Conservation (phyloP, 2,888 invertebrate genomes). For the Acleris literana region DNA sequence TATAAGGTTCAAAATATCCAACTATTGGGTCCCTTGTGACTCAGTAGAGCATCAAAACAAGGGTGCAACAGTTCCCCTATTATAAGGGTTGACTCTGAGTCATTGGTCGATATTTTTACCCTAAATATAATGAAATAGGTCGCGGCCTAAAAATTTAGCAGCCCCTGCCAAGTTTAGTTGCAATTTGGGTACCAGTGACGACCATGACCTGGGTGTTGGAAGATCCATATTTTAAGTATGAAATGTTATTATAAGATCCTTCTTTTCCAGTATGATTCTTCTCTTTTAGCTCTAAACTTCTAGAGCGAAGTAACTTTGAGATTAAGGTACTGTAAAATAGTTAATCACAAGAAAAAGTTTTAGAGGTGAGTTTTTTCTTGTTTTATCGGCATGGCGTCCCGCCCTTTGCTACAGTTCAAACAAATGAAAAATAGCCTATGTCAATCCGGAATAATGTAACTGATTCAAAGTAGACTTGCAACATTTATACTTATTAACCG, state of each 20-base stretch:
- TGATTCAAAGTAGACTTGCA: too few species aligned
- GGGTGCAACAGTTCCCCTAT: constrained; percentile 60
- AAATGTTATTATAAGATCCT: not conserved
- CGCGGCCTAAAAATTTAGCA: constrained; percentile 37
- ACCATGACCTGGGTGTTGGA: constrained; percentile 31
- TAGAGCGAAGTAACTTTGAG: too few species aligned
- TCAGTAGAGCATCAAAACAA: constrained; percentile 57
- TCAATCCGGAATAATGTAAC: too few species aligned
- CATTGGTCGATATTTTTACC: constrained; percentile 67
- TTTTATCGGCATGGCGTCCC: too few species aligned
- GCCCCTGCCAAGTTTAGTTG: not conserved
- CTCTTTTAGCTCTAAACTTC: too few species aligned
- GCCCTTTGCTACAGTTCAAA: too few species aligned
- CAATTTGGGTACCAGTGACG: constrained; percentile 28
- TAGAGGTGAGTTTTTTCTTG: too few species aligned
- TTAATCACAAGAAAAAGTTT: too few species aligned
- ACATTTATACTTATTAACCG: too few species aligned
- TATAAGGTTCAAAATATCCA: constrained; percentile 45
- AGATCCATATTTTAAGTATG: not conserved
- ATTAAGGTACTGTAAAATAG: too few species aligned
- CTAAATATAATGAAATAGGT: constrained; percentile 54
- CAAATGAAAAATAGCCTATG: too few species aligned
- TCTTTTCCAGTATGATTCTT: not conserved
- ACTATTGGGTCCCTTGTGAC: constrained; percentile 53
- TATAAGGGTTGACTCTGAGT: constrained; percentile 60